phyloP scores from a whole-genome alignment of 2,113 vertebrate genomes.

The Pelecanoides urinatrix region DNA sequence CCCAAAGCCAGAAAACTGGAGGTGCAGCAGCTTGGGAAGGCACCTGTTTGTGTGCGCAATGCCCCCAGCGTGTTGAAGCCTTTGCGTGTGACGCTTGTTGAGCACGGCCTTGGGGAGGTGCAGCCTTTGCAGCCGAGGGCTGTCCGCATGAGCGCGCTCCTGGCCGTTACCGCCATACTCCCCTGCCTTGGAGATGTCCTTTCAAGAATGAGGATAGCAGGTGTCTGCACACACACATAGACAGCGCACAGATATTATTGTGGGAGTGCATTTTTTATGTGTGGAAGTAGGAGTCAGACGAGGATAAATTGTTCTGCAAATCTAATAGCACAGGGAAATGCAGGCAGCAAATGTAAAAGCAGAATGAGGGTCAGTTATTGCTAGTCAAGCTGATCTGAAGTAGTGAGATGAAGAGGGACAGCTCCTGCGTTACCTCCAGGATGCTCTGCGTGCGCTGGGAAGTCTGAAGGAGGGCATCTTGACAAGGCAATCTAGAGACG shows the following conservation, averaged over 20 bases:
- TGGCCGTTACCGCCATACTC: fast-evolving
- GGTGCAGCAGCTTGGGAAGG: neutral
- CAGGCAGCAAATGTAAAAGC: neutral
- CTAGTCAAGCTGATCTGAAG: neutral
- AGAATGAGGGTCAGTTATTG: neutral
- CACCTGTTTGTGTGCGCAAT: fast-evolving
- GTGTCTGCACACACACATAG: neutral
- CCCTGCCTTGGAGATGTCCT: neutral
- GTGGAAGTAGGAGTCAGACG: neutral
- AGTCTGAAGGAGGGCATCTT: neutral
- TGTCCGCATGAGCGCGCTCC: neutral
- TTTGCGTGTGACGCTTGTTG: neutral
- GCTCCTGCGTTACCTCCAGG: neutral
- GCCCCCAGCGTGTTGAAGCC: fast-evolving
- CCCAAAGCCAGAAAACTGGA: neutral
- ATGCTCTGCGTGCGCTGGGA: neutral
- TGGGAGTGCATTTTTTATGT: too few species aligned
- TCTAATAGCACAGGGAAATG: neutral
- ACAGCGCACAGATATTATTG: neutral
- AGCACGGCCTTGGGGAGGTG: neutral
- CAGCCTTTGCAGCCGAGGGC: neutral
- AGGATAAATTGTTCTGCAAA: neutral
- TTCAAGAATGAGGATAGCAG: neutral
- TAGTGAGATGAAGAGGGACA: neutral
- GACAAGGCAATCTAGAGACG: neutral